phyloP scores from a whole-genome alignment of 2,113 vertebrate species.

The Podarcis muralis region DNA sequence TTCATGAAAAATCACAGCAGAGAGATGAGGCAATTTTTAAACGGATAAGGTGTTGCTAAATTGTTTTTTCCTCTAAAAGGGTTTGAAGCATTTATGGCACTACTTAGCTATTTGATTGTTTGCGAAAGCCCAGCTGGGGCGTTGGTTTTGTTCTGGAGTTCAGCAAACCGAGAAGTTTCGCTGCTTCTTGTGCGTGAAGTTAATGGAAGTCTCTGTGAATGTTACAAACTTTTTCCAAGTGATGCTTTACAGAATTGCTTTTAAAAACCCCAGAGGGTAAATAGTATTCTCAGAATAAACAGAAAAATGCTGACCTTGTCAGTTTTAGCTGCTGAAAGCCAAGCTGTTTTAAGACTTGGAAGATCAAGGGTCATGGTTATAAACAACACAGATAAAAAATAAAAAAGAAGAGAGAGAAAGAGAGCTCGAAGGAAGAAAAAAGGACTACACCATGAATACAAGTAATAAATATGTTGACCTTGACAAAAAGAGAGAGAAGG shows the following conservation, averaged over 20 bases:
- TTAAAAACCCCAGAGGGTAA: constrained; percentile 92
- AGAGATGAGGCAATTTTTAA: constrained; percentile 31
- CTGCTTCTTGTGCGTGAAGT: constrained; percentile 42
- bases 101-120: not conserved
- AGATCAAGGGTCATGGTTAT: constrained; percentile 88
- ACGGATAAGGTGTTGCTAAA: not conserved
- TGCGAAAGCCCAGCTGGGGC: not conserved
- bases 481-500: constrained; percentile 38
- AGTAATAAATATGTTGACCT: constrained; percentile 71
- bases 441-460: constrained; percentile 50
- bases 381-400: constrained; percentile 82
- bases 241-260: constrained; percentile 91
- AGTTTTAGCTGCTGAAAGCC: constrained; percentile 90
- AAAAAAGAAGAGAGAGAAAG: constrained; percentile 67
- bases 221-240: constrained; percentile 76
- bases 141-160: constrained; percentile 33
- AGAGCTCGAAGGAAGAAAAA: constrained; percentile 62
- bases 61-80: not conserved
- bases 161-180: constrained; percentile 50
- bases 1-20: constrained; percentile 43
- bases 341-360: constrained; percentile 90
- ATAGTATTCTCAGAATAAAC: constrained; percentile 93
- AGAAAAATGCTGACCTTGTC: constrained; percentile 92
- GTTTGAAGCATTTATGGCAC: constrained; percentile 5
- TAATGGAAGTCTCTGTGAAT: constrained; percentile 64